Evolutionary conservation across 2,113 vertebrate species (phyloP), one percentile per base, ranked within the genome.

Genomic region (Muntiacus muntjak): DNA sequence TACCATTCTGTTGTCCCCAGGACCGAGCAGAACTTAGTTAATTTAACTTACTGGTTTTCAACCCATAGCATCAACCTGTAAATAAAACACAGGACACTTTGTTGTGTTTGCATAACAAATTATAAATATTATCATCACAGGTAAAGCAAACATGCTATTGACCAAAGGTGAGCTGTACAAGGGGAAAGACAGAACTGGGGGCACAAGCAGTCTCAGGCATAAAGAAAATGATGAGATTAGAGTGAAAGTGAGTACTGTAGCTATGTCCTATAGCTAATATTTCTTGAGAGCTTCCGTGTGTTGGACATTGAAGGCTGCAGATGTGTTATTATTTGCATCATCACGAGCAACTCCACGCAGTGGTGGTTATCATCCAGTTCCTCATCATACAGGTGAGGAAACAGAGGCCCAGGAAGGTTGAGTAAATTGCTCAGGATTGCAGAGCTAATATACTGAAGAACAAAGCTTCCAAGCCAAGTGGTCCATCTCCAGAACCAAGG

Each of bases 191-290:
- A 88, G 78, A 83, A 26, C 52, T 33, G 1, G 12, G 14, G 15
- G 0, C 23, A n/a, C 16, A 14, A 15, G 47, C 4, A 30, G 33
- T 57, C 6, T 58, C 15, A 11, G 19, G 33, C 26, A 28, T 2
- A 58, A 54, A 36, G 33, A 74, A 78, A 84, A 40, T 45, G 17
- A 13, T 6, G 19, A 87, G 12, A 47, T 82, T 40, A 92, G 36
- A 23, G 8, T 57, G 30, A 52, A 83, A 36, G 8, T 13, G 47
- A 50, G 43, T 64, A 5, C 50, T 25, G 52, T 25, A 55, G 47
- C 17, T 50, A 33, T 50, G 45, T 30, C 30, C 28, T 40, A 78
- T 23, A 52, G 47, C 2, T 57, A 40, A 36, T 91, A 30, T 90
- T 93, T 78, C 40, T 28, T 64, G 57, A 89, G 43, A n/a, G 21